Percentiles rank a stretch among this genome's conserved stretches.
These are phyloP conservation scores for Drosophila nebulosa DNA, from an alignment of 1,140 invertebrate species.

Conservation along the genomic window DNA sequence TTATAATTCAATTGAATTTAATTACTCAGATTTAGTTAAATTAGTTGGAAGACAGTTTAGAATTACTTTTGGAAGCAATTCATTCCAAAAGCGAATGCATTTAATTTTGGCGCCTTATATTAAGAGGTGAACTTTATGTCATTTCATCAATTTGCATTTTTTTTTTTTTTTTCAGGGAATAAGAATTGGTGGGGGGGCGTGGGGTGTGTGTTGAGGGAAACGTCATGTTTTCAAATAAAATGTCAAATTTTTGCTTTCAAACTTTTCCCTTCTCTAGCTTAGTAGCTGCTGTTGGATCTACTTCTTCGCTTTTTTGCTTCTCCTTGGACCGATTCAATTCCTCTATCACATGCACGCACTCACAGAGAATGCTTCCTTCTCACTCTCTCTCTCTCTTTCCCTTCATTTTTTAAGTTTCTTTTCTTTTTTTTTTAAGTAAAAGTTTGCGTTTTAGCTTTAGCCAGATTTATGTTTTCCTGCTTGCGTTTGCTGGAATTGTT, in stretches of 20 bases:
- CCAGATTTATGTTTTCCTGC: conserved; percentile 79
- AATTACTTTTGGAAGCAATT: too few species aligned
- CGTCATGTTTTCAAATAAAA: background rate
- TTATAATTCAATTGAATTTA: too few species aligned
- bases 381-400: background rate
- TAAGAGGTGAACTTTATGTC: too few species aligned
- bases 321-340: conserved; percentile 7
- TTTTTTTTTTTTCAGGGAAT: too few species aligned
- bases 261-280: background rate
- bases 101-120: too few species aligned
- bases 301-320: conserved; percentile 6
- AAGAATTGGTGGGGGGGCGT: too few species aligned
- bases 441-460: conserved; percentile 78
- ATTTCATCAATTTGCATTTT: background rate
- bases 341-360: conserved; percentile 70
- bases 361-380: conserved; percentile 22
- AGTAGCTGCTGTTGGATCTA: background rate
- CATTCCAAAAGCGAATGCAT: too few species aligned
- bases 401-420: conserved; percentile 7
- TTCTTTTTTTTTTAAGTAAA: conserved; percentile 61
- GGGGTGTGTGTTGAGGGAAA: background rate
- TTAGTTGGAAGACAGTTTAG: too few species aligned
- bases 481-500: conserved; percentile 78
- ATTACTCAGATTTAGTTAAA: too few species aligned
- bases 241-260: background rate